Percentiles rank a stretch among this genome's conserved stretches.
Evolutionary conservation across 2,888 invertebrate genomes (phyloP).

Genomic region (Venusia cambrica): DNA sequence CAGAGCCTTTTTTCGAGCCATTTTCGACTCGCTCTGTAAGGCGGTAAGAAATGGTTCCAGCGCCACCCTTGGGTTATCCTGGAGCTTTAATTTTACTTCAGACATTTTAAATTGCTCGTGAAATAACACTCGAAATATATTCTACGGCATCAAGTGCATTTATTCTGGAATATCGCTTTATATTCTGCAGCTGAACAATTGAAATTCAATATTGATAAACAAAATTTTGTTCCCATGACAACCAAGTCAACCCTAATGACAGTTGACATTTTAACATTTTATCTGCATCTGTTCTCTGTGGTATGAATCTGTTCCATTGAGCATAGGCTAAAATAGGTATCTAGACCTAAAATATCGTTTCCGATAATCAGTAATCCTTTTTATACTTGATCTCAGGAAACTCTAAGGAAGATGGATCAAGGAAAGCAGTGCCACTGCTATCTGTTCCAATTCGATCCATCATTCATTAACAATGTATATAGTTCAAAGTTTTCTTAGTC

Average conservation of each 20-base stretch:
- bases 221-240: slow-evolving; percentile 60
- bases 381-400: too few species aligned
- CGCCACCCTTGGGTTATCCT: slow-evolving; percentile 54
- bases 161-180: slow-evolving; percentile 26
- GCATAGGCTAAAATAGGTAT: too few species aligned
- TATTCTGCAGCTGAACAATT: slow-evolving; percentile 30
- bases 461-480: too few species aligned
- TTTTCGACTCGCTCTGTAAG: slow-evolving; percentile 83
- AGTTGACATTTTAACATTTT: slow-evolving; percentile 4
- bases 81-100: slow-evolving; percentile 43
- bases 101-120: slow-evolving; percentile 43
- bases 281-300: too few species aligned
- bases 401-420: too few species aligned
- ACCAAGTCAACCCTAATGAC: slow-evolving; percentile 31
- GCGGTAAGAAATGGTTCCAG: slow-evolving; percentile 57
- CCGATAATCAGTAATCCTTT: too few species aligned
- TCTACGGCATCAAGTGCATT: background rate
- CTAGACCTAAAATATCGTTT: too few species aligned
- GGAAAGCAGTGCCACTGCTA: too few species aligned
- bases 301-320: too few species aligned
- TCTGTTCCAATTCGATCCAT: too few species aligned
- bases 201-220: slow-evolving; percentile 46
- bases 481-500: too few species aligned
- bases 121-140: background rate
- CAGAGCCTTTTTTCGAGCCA: slow-evolving; percentile 78